Conservation (phyloP, 2,888 invertebrate species). For the Iselma pallidipennis region DNA sequence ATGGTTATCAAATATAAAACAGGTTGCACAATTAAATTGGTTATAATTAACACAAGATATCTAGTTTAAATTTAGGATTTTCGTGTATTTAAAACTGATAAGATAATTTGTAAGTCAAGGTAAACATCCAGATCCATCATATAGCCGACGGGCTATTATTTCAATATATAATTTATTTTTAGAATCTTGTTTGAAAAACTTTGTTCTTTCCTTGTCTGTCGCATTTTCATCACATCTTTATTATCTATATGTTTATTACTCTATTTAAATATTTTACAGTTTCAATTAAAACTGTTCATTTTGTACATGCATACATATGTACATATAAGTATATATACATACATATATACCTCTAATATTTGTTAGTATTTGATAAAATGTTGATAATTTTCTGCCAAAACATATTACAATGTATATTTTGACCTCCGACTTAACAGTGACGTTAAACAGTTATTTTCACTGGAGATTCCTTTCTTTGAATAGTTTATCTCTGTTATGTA, state of each 20-base stretch:
- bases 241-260: not conserved
- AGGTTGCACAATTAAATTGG: slow-evolving; percentile 3
- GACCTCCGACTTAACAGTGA: not conserved
- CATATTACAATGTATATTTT: not conserved
- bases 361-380: not conserved
- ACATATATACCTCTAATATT: not conserved
- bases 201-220: not conserved
- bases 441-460: not conserved
- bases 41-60: not conserved
- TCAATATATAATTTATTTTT: not conserved
- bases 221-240: not conserved
- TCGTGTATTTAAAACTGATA: slow-evolving; percentile 14
- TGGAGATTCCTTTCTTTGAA: not conserved
- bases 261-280: not conserved
- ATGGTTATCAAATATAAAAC: too few relatives aligned
- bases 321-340: too few relatives aligned
- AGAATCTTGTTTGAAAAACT: not conserved
- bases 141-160: not conserved
- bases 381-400: not conserved
- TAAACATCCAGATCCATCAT: slow-evolving; percentile 15
- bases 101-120: slow-evolving; percentile 22
- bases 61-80: slow-evolving; percentile 8
- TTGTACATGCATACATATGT: too few relatives aligned
- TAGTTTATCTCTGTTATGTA: not conserved
- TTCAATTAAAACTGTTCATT: too few relatives aligned